Evolutionary conservation across 1,140 invertebrate species (phyloP).

Genomic region (Temnothorax nylanderi): DNA sequence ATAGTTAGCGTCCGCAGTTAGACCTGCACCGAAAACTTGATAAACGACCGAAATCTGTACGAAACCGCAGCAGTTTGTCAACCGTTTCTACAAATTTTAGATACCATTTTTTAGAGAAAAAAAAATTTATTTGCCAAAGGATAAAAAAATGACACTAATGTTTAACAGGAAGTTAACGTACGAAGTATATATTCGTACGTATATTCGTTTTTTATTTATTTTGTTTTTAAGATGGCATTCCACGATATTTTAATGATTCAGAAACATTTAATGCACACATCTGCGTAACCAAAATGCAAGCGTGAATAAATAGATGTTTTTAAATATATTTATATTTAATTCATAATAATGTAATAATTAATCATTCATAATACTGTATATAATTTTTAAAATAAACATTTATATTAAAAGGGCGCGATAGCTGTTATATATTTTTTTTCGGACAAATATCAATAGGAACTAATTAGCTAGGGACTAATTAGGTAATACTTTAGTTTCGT

Average conservation of each 20-base stretch:
- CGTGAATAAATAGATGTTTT: not conserved
- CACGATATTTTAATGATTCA: not conserved
- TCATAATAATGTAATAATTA: not conserved
- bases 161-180: not conserved
- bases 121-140: not conserved
- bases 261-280: not conserved
- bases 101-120: not conserved
- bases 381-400: slow-evolving; percentile 3
- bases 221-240: not conserved
- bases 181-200: not conserved
- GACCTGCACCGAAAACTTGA: slow-evolving; percentile 63
- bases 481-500: not conserved
- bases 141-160: not conserved
- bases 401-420: not conserved
- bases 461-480: not conserved
- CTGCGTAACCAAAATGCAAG: not conserved
- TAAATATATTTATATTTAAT: not conserved
- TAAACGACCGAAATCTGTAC: slow-evolving; percentile 58
- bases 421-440: not conserved
- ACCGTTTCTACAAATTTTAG: slow-evolving; percentile 27
- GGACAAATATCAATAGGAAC: not conserved
- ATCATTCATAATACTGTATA: not conserved
- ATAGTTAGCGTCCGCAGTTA: slow-evolving; percentile 57
- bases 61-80: slow-evolving; percentile 49
- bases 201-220: not conserved